Conservation (phyloP, 2,888 invertebrate genomes). For the Cephus pygmeus region DNA sequence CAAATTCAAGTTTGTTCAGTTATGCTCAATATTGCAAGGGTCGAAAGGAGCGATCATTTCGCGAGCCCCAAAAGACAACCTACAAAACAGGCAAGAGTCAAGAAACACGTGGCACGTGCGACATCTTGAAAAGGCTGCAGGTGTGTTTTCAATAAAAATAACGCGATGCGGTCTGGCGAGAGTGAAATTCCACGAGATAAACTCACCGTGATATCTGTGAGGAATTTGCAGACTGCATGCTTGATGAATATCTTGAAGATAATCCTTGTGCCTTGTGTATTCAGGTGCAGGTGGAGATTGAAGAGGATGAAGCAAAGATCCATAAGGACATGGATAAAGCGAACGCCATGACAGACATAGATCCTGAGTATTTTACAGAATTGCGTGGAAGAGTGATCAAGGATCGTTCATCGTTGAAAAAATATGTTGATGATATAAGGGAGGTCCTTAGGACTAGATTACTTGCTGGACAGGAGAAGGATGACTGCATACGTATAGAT, state of each 20-base stretch:
- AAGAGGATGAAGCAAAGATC: constrained; percentile 37
- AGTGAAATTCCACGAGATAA: not conserved
- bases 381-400: constrained; percentile 73
- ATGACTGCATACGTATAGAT: constrained; percentile 69
- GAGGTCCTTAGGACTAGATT: constrained; percentile 68
- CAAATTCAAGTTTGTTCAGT: constrained; percentile 64
- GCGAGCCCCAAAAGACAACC: constrained; percentile 52
- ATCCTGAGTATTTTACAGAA: constrained; percentile 74
- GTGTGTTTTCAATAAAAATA: constrained; percentile 50
- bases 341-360: constrained; percentile 73
- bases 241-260: not conserved
- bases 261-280: not conserved
- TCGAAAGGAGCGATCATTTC: constrained; percentile 52
- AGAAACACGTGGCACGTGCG: constrained; percentile 60
- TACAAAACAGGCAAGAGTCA: constrained; percentile 57
- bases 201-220: not conserved
- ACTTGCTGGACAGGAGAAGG: constrained; percentile 67
- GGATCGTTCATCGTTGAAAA: constrained; percentile 70
- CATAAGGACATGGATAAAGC: constrained; percentile 69
- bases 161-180: not conserved
- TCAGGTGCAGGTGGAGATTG: constrained; percentile 43
- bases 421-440: constrained; percentile 71
- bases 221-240: not conserved
- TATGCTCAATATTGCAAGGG: constrained; percentile 64
- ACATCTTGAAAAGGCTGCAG: constrained; percentile 71